Base-by-base conservation (phyloP, 2,888 invertebrate species). In the Cryptus armator region DNA sequence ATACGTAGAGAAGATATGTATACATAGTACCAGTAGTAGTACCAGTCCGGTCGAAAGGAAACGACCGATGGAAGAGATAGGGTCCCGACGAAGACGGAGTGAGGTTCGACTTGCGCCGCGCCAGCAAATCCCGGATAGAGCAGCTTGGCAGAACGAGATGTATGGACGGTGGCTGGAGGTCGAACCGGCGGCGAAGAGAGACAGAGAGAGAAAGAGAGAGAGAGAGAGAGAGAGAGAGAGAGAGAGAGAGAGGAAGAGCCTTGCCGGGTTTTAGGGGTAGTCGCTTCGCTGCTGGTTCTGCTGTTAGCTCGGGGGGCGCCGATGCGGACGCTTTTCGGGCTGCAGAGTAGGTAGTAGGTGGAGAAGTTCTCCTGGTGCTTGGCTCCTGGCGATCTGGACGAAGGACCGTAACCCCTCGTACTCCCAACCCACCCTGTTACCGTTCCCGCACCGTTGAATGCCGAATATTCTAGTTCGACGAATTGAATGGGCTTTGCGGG, bases 111-210 rank as follows among this genome's bases (percentile, higher is more conserved):
- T 81, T 76, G 81, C 85, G 86, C 85, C 86, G 75, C 83, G 86
- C 81, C 86, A 86, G 87, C 84, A 86, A 86, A 83, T 87, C 86
- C 87, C 83, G 83, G 86, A 86, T 86, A 85, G 86, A 86, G 85
- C 85, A 83, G 86, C 85, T 86, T 85, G 85, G 86, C 83, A 84
- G 85, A 81, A 81, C 81, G 85, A 86, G 86, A 85, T 85, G 78
- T 86, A 85, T 85, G 85, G 85, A 83, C 83, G 84, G 71, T 72
- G 67, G 82, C 59, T 66, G 66, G 76, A 76, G 76, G 76, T 76
- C 66, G 66, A 62, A 62, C 62, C 62, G 37, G 46, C 64, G 76
- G 51, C 51, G 37, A 51, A 19, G 66, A 66, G 76, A 66, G 44
- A 19, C 10, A n/a, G n/a, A n/a, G n/a, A n/a, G n/a, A n/a, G n/a